These are phyloP conservation scores for Propithecus deckenii DNA, from an alignment of 2,797 vertebrate species.

Conservation along the genomic window DNA sequence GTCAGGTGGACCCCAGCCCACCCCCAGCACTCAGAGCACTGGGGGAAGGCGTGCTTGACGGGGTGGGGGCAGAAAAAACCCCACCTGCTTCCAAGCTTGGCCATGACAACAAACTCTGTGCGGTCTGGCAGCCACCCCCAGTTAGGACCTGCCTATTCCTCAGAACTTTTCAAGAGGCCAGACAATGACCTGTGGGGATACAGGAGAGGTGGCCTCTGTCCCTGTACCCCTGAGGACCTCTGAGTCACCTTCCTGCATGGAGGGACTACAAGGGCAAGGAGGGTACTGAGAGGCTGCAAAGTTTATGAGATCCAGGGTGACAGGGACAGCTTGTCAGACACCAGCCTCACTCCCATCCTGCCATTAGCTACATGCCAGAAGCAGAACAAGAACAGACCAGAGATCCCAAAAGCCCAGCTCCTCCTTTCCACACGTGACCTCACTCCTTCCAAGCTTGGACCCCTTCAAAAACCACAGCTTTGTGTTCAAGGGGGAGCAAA, in stretches of 20 bases:
- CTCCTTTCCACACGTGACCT: neutral
- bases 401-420: neutral
- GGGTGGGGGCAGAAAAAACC: neutral
- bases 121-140: neutral
- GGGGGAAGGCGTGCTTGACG: neutral
- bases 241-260: neutral
- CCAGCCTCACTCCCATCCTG: neutral
- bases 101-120: neutral
- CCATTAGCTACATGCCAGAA: neutral
- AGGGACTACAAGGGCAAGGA: neutral
- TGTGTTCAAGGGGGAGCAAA: slow-evolving; percentile 69
- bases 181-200: neutral
- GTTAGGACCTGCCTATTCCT: neutral
- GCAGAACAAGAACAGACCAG: neutral
- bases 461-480: slow-evolving; percentile 57
- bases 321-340: neutral
- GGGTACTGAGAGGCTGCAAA: neutral
- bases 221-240: neutral
- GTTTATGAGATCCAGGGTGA: neutral
- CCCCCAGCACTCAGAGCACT: neutral
- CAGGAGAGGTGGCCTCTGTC: neutral
- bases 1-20: neutral
- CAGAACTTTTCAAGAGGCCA: neutral
- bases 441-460: neutral
- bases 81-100: neutral